Base-by-base conservation (phyloP, 2,113 vertebrate genomes). In the Edolisoma coerulescens region DNA sequence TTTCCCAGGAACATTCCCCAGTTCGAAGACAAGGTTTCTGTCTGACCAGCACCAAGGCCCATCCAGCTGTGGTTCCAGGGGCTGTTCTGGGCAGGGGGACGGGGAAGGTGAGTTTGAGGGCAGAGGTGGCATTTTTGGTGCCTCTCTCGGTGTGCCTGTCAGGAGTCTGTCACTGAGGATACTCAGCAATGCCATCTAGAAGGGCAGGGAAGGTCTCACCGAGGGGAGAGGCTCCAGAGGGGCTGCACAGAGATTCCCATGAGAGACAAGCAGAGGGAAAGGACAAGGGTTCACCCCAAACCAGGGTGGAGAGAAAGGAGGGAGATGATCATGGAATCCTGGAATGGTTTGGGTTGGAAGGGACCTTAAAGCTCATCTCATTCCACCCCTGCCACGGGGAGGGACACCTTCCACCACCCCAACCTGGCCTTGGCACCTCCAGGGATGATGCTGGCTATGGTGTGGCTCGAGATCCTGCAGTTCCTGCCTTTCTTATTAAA, bases 91-190 rank as follows among this genome's bases (percentile, higher is more conserved):
- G 28, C 16, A 33, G 18, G 47, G 54, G n/a, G 37, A n/a, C 4
- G 21, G 32, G 21, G 60, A 11, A 1, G 10, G 27, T 2, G 28
- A 45, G 3, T 3, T 19, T 19, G 1, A 45, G 49, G 42, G 0
- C 3, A 19, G 54, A 33, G 4, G 1, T 33, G 65, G 35, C 1
- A 1, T 2, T 23, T 47, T 6, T 23, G 73, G 69, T 13, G 84
- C 86, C 61, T 23, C 16, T 23, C 77, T 3, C 1, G 44, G 28
- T 1, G 16, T 4, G 11, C 39, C 69, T 23, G 45, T 5, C 7
- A 10, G 85, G 56, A 61, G 49, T 15, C 35, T 9, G 70, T 30
- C 70, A 6, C 89, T 4, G 56, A 32, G 61, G 41, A 17, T 1
- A 2, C 7, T 6, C 44, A 79, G 65, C 0, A 28, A 27, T 2